Conservation (phyloP, 53 echinoderm and acorn worm species). For the Patiria pectinifera region DNA sequence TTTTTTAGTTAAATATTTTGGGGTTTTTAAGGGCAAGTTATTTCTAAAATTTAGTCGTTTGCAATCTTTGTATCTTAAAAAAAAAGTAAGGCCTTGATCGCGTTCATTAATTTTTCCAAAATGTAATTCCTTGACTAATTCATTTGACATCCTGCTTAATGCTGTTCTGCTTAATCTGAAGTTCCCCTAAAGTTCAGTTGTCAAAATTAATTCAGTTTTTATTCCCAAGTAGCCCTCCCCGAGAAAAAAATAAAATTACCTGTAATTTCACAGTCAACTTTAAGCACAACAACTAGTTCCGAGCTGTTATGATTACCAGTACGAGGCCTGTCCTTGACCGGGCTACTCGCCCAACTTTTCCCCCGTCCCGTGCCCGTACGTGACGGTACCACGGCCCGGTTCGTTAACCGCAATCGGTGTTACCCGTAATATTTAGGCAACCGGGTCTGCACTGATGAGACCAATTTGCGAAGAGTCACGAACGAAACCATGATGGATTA, state of each 20-base stretch:
- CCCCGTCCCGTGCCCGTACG: slow-evolving; percentile 27
- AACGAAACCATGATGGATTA: slow-evolving; percentile 36
- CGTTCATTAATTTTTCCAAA: no score
- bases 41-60: no score
- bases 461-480: slow-evolving; percentile 22
- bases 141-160: background rate
- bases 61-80: no score
- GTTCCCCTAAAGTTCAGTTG: background rate
- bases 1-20: no score
- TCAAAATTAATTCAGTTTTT: background rate
- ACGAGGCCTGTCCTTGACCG: slow-evolving; percentile 41
- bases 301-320: slow-evolving; percentile 6
- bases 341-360: background rate
- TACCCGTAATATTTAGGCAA: slow-evolving; percentile 57
- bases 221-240: background rate
- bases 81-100: no score
- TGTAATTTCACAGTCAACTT: background rate
- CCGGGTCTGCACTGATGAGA: background rate
- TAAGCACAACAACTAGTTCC: background rate
- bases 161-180: background rate
- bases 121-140: no score
- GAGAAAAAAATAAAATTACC: background rate
- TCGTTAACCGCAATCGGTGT: slow-evolving; percentile 24
- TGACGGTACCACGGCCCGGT: background rate
- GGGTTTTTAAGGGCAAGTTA: no score